phyloP scores from a whole-genome alignment of 2,113 vertebrate genomes.

The Proterorhinus semilunaris region DNA sequence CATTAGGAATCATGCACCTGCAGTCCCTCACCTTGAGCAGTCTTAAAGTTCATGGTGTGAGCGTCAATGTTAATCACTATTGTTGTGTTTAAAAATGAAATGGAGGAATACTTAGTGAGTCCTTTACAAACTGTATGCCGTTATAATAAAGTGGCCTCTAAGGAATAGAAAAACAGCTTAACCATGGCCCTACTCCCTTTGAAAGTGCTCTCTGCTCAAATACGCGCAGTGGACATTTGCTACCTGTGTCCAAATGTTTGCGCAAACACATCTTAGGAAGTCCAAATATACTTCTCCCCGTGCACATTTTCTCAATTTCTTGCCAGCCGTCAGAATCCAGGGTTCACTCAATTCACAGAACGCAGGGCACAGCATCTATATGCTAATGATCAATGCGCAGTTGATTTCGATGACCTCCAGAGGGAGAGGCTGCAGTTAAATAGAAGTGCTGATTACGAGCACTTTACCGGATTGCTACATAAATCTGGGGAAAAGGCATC shows the following conservation, averaged over 20 bases:
- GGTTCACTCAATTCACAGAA: constrained; percentile 22
- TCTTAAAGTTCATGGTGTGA: too few species aligned
- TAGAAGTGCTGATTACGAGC: constrained; percentile 55
- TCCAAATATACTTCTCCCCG: constrained; percentile 18
- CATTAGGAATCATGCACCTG: too few species aligned
- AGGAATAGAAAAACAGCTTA: constrained; percentile 47
- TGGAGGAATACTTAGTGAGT: too few species aligned
- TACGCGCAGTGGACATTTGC: constrained; percentile 46
- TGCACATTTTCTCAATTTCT: constrained; percentile 11
- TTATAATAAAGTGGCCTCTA: neutral
- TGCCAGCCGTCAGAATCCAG: constrained; percentile 23
- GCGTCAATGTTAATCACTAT: too few species aligned
- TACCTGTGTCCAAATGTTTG: constrained; percentile 30
- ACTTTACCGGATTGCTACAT: constrained; percentile 61
- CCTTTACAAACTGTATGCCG: too few species aligned
- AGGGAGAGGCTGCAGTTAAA: constrained; percentile 63
- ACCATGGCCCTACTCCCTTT: constrained; percentile 57
- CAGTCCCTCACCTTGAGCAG: too few species aligned
- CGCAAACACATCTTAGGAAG: constrained; percentile 7
- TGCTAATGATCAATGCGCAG: constrained; percentile 71
- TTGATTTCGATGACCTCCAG: constrained; percentile 72
- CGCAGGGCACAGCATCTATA: constrained; percentile 70
- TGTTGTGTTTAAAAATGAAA: too few species aligned
- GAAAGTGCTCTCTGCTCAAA: constrained; percentile 44
- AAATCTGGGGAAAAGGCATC: constrained; percentile 58